A percentile compares a stretch with the other conserved stretches of the same genome.
phyloP scores from a whole-genome alignment of 2,797 vertebrate genomes.

The Chelon labrosus region DNA sequence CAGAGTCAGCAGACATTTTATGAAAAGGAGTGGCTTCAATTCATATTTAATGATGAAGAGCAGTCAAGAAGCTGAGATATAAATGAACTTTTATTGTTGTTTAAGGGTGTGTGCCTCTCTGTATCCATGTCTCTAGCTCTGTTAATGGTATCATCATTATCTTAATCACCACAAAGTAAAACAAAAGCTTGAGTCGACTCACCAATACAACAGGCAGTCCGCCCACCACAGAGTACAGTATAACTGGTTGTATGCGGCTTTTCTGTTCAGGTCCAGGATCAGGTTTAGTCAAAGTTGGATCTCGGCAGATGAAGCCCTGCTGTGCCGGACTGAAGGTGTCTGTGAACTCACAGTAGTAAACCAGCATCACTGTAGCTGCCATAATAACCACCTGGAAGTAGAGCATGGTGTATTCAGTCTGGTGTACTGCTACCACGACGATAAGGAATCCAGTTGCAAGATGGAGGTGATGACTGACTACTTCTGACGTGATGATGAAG shows the following conservation, averaged over 20 bases:
- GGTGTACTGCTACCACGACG: background rate
- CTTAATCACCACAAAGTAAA: background rate
- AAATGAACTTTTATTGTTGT: too few relatives aligned
- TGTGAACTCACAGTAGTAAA: conserved; percentile 95
- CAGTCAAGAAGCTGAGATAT: too few relatives aligned
- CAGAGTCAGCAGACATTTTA: too few relatives aligned
- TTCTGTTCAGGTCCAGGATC: conserved; percentile 91
- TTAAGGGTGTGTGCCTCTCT: too few relatives aligned
- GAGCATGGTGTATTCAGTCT: conserved; percentile 71
- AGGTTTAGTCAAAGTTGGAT: conserved; percentile 89
- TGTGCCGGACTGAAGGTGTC: conserved; percentile 92
- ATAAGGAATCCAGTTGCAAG: background rate
- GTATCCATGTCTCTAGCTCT: too few relatives aligned
- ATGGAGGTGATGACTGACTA: background rate
- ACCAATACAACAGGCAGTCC: conserved; percentile 92
- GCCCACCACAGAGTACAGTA: conserved; percentile 90
- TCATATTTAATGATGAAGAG: too few relatives aligned
- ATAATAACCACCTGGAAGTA: conserved; percentile 93
- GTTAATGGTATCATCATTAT: too few relatives aligned
- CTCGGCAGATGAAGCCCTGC: conserved; percentile 93
- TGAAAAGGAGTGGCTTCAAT: background rate
- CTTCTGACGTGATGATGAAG: background rate
- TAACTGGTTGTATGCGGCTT: conserved; percentile 89
- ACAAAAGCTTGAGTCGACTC: conserved; percentile 62
- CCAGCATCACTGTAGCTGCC: conserved; percentile 92